A percentile compares a stretch with the other conserved stretches of the same genome.
Evolutionary conservation across 2,888 invertebrate genomes (phyloP).

Genomic region (Nemurella pictetii): DNA sequence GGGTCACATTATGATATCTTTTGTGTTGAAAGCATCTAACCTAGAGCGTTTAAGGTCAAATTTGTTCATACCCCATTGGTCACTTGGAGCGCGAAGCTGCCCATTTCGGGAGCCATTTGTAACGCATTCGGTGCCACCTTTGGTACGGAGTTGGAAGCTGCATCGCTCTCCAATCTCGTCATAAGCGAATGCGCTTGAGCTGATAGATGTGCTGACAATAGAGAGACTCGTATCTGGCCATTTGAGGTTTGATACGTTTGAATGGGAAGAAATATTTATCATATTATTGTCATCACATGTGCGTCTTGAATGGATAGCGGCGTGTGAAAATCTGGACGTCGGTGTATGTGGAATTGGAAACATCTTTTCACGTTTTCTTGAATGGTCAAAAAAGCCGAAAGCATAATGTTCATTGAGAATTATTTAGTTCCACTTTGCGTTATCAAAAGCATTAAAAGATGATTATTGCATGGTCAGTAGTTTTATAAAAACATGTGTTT

Average conservation of each 20-base stretch:
- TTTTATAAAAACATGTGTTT: neutral
- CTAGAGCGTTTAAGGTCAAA: constrained; percentile 42
- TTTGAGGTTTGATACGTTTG: neutral
- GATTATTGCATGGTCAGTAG: neutral
- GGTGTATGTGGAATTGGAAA: neutral
- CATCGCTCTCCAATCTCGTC: constrained; percentile 12
- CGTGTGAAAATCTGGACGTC: neutral
- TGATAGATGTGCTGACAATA: constrained; percentile 8
- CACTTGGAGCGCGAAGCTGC: neutral
- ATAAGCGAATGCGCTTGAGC: constrained; percentile 1
- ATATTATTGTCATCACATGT: neutral
- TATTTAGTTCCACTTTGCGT: neutral
- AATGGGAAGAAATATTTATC: neutral
- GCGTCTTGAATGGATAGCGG: neutral
- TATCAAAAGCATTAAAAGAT: neutral
- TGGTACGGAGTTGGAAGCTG: constrained; percentile 16
- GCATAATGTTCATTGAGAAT: neutral
- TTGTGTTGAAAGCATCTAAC: constrained; percentile 18
- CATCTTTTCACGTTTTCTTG: neutral
- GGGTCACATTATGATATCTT: constrained; percentile 9
- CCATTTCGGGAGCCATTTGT: constrained; percentile 1
- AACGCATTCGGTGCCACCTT: neutral
- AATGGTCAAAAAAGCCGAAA: neutral
- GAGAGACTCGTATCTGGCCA: neutral
- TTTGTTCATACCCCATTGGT: constrained; percentile 42